Base-by-base conservation (phyloP, 23 tunicate genomes). In the Clavelina lepadiformis region DNA sequence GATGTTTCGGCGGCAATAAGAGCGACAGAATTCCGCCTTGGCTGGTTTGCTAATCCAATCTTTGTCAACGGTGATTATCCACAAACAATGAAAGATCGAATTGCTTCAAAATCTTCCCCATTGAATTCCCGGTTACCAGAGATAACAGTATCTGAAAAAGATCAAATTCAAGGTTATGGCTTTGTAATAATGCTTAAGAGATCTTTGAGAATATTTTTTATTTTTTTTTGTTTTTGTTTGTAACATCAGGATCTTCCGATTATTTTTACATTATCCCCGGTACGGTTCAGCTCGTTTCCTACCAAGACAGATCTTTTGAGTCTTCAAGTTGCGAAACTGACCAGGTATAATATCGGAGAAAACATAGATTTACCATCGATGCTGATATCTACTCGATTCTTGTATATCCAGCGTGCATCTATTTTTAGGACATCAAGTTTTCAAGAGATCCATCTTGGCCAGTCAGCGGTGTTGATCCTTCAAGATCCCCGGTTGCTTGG, bases 41-140 rank as follows among this genome's bases (percentile, higher is more conserved):
- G 98, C 7, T 93, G 93, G 93, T 83, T 93, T 35, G 93, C 93
- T 2, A 51, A 93, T 24, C 98, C 98, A 19, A 85, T 93, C 5
- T 93, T 77, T 49, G 66, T 78, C 15, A 58, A 65, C 56, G 98
- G 98, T 21, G 74, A 84, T 57, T 85, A 85, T 53, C 98, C 98
- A 3, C 67, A 73, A 34, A 46, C 19, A 19, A 79, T 93, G 88
- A 93, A 63, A 23, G 71, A 65, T 51, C 72, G 65, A 68, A 77
- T 80, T 5, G 79, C 38, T 3, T 15, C 19, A 19, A 50, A 75
- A 58, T 22, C 41, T 19, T 38, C 58, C 19, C 41, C n/a, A 21
- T 35, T 5, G 3, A 32, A 61, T 15, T 5, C 63, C 35, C 36
- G 82, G 21, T 63, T 93, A 3, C 88, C 82, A 4, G 68, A 46